Evolutionary conservation across 2,113 vertebrate species (phyloP).

Genomic region (Pardalotus punctatus): DNA sequence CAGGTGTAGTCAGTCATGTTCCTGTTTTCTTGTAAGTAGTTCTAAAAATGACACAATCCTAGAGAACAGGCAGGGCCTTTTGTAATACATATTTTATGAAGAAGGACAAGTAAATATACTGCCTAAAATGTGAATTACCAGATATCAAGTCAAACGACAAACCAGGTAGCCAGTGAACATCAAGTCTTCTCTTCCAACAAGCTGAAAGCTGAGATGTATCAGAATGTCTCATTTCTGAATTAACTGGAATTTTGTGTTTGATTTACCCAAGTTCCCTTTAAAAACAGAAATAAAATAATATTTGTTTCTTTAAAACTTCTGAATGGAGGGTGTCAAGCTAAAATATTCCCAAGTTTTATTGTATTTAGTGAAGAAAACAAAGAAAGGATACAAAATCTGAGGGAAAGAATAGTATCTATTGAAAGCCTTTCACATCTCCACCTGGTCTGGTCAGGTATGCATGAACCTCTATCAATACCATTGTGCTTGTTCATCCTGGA

Average conservation of each 20-base stretch:
- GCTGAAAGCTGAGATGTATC: background rate
- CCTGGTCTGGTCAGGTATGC: background rate
- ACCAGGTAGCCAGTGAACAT: background rate
- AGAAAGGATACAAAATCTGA: background rate
- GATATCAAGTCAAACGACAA: background rate
- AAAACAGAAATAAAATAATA: background rate
- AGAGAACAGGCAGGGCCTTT: background rate
- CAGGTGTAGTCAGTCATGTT: background rate
- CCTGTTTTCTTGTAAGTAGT: slow-evolving; percentile 2
- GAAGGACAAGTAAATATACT: background rate
- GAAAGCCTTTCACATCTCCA: background rate
- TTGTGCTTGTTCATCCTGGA: background rate
- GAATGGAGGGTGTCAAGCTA: background rate
- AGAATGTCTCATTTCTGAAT: background rate
- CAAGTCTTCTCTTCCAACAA: background rate
- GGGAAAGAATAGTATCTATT: background rate
- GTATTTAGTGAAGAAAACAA: background rate
- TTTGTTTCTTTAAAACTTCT: background rate
- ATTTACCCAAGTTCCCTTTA: background rate
- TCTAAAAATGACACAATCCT: slow-evolving; percentile 9
- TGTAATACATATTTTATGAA: background rate
- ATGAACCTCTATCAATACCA: background rate
- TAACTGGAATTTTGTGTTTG: background rate
- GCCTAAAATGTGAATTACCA: background rate
- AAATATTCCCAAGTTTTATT: background rate